These are phyloP conservation scores for Lydus trimaculatus DNA, from an alignment of 2,888 invertebrate genomes.

Conservation along the genomic window DNA sequence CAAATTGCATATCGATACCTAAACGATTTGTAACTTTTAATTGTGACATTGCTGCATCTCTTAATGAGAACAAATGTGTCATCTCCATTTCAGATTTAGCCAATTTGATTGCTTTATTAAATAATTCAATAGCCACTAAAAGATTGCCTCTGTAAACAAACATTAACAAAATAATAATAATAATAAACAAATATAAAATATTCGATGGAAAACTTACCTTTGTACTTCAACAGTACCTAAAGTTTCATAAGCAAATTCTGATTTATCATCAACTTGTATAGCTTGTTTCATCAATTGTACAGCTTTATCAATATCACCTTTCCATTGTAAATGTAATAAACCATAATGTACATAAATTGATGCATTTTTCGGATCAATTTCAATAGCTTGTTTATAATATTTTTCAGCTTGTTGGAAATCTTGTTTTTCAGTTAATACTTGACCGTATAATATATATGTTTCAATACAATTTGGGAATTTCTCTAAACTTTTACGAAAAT, in stretches of 20 bases:
- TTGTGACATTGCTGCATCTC: slow-evolving; percentile 91
- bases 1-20: slow-evolving; percentile 59
- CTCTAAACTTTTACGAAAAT: slow-evolving; percentile 78
- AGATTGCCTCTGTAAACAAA: slow-evolving; percentile 78
- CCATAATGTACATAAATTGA: slow-evolving; percentile 88
- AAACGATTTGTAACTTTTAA: slow-evolving; percentile 80
- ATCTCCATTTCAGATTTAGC: slow-evolving; percentile 89
- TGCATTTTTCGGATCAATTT: slow-evolving; percentile 85
- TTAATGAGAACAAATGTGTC: slow-evolving; percentile 87
- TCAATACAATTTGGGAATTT: slow-evolving; percentile 87
- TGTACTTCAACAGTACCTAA: slow-evolving; percentile 95
- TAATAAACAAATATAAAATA: slow-evolving; percentile 15
- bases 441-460: slow-evolving; percentile 85
- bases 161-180: slow-evolving; percentile 22
- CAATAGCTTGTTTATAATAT: slow-evolving; percentile 80
- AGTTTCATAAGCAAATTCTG: slow-evolving; percentile 95
- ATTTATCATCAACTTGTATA: slow-evolving; percentile 87
- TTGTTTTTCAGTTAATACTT: slow-evolving; percentile 82
- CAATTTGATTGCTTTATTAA: slow-evolving; percentile 86
- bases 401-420: slow-evolving; percentile 84
- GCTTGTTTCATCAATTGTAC: slow-evolving; percentile 81
- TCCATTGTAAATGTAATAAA: slow-evolving; percentile 83
- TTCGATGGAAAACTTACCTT: no score
- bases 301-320: slow-evolving; percentile 81
- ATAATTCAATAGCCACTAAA: slow-evolving; percentile 80